phyloP scores from a whole-genome alignment of 2,113 vertebrate species.

The Grammomys surdaster region DNA sequence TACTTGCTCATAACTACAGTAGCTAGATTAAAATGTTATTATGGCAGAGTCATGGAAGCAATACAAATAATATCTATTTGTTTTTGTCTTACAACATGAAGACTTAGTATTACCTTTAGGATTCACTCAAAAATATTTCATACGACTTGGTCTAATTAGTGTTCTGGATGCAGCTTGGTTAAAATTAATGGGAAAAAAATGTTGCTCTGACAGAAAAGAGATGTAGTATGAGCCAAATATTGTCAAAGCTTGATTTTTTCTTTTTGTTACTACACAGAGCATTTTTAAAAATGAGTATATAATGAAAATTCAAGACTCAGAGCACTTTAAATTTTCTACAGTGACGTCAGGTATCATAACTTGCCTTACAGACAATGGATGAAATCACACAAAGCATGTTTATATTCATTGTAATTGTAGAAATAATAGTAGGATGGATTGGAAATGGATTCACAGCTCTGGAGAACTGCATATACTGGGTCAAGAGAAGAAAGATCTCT shows the following conservation, averaged over 20 bases:
- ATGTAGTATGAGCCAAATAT: not conserved
- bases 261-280: not conserved
- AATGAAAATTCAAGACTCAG: not conserved
- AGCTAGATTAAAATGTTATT: not conserved
- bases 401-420: not conserved
- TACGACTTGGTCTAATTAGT: not conserved
- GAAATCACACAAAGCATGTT: not conserved
- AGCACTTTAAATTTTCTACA: not conserved
- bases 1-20: not conserved
- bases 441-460: not conserved
- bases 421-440: not conserved
- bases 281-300: not conserved
- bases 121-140: not conserved
- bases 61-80: not conserved
- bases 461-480: not conserved
- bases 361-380: not conserved
- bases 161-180: not conserved
- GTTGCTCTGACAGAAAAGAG: not conserved
- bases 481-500: constrained; percentile 23
- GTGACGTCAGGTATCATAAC: no score
- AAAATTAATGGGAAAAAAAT: not conserved
- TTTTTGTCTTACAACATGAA: not conserved
- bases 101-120: not conserved
- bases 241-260: not conserved
- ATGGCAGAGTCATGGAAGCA: not conserved